These are phyloP conservation scores for Eurois occulta DNA, from an alignment of 2,888 invertebrate species.

Conservation along the genomic window DNA sequence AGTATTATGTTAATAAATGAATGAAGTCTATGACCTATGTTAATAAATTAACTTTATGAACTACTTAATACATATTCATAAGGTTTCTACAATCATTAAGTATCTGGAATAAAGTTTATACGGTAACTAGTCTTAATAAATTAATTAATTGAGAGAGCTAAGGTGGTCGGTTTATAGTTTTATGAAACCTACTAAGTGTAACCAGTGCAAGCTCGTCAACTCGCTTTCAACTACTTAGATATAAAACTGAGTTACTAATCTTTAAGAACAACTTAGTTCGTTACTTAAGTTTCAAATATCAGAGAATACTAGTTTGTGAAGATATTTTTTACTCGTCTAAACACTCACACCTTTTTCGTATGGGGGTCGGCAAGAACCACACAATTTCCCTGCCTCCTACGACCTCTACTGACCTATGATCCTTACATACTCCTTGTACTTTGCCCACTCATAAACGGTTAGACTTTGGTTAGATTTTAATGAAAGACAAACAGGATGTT, in stretches of 20 bases:
- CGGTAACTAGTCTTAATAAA: neutral
- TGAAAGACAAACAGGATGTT: neutral
- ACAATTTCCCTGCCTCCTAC: neutral
- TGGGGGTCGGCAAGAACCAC: neutral
- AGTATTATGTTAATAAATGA: too few species aligned
- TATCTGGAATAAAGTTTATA: neutral
- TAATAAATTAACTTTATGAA: neutral
- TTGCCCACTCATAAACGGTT: neutral
- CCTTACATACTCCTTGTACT: neutral
- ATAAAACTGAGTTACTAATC: slow-evolving; percentile 5
- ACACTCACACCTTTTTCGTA: neutral
- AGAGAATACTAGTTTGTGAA: neutral
- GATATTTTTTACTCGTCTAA: neutral
- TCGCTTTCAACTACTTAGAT: neutral
- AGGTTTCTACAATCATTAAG: neutral
- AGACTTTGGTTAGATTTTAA: neutral
- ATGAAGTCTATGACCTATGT: neutral
- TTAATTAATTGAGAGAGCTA: neutral
- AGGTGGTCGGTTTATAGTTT: too few species aligned
- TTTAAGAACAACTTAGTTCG: neutral
- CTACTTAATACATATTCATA: neutral
- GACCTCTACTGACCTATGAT: neutral
- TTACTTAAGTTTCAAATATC: neutral
- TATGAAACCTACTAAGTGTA: neutral
- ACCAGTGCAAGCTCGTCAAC: neutral